phyloP scores from a whole-genome alignment of 2,888 invertebrate species.

The Myathropa florea region DNA sequence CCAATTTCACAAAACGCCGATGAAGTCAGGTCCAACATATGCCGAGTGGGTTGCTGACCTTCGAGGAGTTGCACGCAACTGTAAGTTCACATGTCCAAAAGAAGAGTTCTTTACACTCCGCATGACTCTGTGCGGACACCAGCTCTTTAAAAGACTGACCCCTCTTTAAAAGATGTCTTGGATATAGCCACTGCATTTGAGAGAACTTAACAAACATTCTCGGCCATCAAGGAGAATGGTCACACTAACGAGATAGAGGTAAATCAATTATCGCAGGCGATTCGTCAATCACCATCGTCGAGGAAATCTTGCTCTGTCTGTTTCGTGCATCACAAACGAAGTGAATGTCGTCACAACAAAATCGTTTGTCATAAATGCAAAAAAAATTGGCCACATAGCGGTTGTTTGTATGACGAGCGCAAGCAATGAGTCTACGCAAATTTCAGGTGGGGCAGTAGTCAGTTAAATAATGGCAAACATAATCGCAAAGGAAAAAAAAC shows the following conservation, averaged over 20 bases:
- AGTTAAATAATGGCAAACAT: no score
- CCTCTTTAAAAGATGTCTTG: constrained; percentile 36
- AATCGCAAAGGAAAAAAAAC: no score
- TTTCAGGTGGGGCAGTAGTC: background rate
- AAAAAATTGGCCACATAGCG: background rate
- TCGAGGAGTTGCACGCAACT: constrained; percentile 50
- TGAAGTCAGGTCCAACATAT: background rate
- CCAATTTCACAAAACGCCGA: background rate
- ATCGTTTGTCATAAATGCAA: background rate
- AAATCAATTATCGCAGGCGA: background rate
- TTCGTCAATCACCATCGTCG: background rate
- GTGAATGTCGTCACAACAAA: background rate
- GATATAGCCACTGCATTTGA: constrained; percentile 35
- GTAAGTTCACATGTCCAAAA: background rate
- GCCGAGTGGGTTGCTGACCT: constrained; percentile 53
- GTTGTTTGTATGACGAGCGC: background rate
- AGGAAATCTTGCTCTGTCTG: background rate
- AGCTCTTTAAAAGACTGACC: constrained; percentile 33
- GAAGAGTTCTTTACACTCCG: constrained; percentile 34
- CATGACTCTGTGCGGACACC: constrained; percentile 44
- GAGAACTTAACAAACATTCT: background rate
- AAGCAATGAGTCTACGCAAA: background rate
- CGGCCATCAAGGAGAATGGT: constrained; percentile 17
- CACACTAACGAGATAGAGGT: background rate
- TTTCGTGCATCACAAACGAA: background rate